Evolutionary conservation across 2,888 invertebrate genomes (phyloP), one percentile per base, ranked within the genome.

Genomic region (Agonopterix heracliana): DNA sequence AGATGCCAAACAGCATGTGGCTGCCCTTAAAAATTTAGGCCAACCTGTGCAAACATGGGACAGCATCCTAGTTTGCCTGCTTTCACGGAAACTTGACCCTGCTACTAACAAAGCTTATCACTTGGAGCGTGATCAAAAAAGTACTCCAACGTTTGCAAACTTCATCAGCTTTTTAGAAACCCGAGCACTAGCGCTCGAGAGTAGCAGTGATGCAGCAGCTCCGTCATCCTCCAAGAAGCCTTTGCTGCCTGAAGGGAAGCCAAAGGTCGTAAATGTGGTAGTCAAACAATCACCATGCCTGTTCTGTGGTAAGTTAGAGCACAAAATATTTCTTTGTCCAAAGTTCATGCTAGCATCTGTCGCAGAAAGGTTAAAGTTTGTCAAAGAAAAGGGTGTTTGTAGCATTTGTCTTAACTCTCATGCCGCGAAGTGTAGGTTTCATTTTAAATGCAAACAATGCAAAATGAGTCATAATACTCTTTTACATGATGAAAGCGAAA

Each of bases 41-140:
- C 9, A 10, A 0, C 44, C 51, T 10, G 46, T 53, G 4, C 10
- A 44, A 10, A 2, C 34, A 2, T 56, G 56, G 59, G 55, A 56
- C 44, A 9, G 49, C 13, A 48, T 59, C 4, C 2, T 59, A 5
- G n/a, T 55, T 8, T 52, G 54, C 42, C 48, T 56, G 42, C 10
- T 59, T 5, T 41, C 46, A 13, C 52, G 58, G 5, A 56, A 58
- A 53, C n/a, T 58, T 51, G 40, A 40, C n/a, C 10, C 4, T 40
- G 5, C 4, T 9, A n/a, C 3, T n/a, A 40, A n/a, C 11, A 40
- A 52, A 4, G 42, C 50, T 0, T 57, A 49, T 40, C 53, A 57
- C 8, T 41, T 54, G 2, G 53, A 52, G 38, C 26, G 56, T 1
- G 50, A 53, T 12, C n/a, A 7, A 4, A 41, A 11, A 5, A 12